phyloP scores from a whole-genome alignment of 2,113 vertebrate species.

The Acanthochromis polyacanthus region DNA sequence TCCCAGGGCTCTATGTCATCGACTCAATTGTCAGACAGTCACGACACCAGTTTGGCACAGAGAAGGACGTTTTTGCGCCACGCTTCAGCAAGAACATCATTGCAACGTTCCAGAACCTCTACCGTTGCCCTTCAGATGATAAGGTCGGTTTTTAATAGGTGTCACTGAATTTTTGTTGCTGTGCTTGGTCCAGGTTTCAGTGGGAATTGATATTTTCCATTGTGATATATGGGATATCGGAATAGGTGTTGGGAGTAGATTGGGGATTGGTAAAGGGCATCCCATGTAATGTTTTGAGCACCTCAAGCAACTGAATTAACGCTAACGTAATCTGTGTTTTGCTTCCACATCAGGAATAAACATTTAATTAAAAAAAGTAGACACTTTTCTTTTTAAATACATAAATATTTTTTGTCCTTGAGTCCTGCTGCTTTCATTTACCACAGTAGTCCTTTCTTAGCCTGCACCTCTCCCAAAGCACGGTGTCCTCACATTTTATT shows the following conservation, averaged over 20 bases:
- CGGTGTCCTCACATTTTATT: neutral
- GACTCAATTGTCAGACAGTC: conserved; percentile 99
- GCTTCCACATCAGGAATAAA: neutral
- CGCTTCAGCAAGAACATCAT: conserved; percentile 99
- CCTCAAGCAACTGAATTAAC: too few species aligned
- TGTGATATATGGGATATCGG: neutral
- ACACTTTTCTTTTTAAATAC: too few species aligned
- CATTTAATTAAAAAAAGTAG: neutral
- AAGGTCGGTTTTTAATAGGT: conserved; percentile 85
- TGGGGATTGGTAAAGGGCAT: neutral
- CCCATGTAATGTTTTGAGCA: neutral
- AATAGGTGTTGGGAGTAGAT: neutral
- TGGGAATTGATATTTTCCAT: neutral
- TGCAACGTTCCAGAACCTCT: conserved; percentile 97
- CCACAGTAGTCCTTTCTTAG: neutral
- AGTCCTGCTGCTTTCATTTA: neutral
- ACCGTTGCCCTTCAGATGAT: conserved; percentile 97
- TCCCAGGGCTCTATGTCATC: conserved; percentile 97
- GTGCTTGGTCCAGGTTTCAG: neutral
- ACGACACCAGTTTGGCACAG: conserved; percentile 97
- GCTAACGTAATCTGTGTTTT: neutral
- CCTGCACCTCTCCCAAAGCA: neutral
- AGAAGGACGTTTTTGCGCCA: conserved; percentile 98
- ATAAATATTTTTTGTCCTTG: too few species aligned
- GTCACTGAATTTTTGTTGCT: conserved; percentile 8